Evolutionary conservation across 2,888 invertebrate genomes (phyloP).

Genomic region (Trachelus stipa): DNA sequence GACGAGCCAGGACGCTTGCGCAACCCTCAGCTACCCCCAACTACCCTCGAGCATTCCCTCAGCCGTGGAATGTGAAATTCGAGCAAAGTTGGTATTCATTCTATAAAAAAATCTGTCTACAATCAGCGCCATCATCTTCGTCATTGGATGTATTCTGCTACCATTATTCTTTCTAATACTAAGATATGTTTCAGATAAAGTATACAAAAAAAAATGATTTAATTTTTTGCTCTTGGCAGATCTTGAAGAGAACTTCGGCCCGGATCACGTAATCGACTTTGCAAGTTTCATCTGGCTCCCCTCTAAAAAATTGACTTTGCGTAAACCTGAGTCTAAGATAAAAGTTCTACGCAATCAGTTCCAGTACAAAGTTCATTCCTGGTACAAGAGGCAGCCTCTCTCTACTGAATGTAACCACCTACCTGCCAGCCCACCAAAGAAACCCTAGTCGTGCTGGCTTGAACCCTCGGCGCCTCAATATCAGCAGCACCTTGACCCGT

Average conservation of each 20-base stretch:
- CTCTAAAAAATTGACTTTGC: background rate
- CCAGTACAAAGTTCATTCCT: background rate
- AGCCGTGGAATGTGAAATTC: background rate
- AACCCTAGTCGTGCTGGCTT: conserved; percentile 29
- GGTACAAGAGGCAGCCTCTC: background rate
- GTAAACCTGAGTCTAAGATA: background rate
- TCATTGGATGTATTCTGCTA: background rate
- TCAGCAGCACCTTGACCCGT: conserved; percentile 31
- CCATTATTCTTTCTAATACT: background rate
- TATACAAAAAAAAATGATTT: background rate
- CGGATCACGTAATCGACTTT: background rate
- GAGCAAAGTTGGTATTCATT: background rate
- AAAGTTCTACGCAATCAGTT: background rate
- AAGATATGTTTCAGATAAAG: background rate
- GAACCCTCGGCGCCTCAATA: conserved; percentile 19
- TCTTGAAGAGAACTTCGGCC: background rate
- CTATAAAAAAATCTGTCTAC: background rate
- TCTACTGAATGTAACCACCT: background rate
- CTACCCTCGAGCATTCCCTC: background rate
- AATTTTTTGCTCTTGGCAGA: background rate
- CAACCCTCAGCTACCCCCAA: conserved; percentile 34
- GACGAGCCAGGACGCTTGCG: conserved; percentile 52
- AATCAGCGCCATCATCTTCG: background rate
- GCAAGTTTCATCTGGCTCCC: background rate
- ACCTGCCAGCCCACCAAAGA: conserved; percentile 14